Percentiles rank a stretch among this genome's conserved stretches.
Evolutionary conservation across 2,888 invertebrate genomes (phyloP).

Genomic region (Stratiomys singularior): DNA sequence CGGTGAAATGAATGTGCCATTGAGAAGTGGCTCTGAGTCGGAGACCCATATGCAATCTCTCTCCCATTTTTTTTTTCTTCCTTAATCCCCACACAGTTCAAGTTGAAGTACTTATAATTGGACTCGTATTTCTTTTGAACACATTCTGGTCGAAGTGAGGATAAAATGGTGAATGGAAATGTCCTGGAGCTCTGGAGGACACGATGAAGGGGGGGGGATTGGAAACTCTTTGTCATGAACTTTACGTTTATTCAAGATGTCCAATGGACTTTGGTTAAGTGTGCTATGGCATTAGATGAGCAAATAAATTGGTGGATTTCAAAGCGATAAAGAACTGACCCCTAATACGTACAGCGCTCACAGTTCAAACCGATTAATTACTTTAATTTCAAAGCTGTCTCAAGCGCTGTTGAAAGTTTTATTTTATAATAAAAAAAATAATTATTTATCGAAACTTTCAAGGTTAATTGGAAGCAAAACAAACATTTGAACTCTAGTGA

Average conservation of each 20-base stretch:
- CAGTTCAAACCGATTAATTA: too few relatives aligned
- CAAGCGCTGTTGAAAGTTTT: background rate
- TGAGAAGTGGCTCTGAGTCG: background rate
- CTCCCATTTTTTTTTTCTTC: too few relatives aligned
- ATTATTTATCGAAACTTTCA: background rate
- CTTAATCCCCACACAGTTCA: slow-evolving; percentile 40
- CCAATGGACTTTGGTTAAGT: background rate
- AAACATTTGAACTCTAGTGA: background rate
- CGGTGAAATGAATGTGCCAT: slow-evolving; percentile 22
- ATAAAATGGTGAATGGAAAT: slow-evolving; percentile 11
- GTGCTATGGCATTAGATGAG: background rate
- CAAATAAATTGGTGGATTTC: slow-evolving; percentile 26
- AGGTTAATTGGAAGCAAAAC: background rate
- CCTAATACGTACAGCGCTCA: too few relatives aligned
- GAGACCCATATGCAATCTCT: slow-evolving; percentile 30
- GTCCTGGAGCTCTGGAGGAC: background rate
- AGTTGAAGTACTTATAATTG: slow-evolving; percentile 41
- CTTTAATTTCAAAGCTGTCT: background rate
- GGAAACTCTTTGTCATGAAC: background rate
- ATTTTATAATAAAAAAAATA: background rate
- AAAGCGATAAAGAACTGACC: background rate
- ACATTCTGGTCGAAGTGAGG: slow-evolving; percentile 2
- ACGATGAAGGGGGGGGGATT: background rate
- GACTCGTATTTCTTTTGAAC: slow-evolving; percentile 37
- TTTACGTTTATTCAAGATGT: slow-evolving; percentile 7